Percentiles rank a stretch among this genome's conserved stretches.
These are phyloP conservation scores for Python bivittatus DNA, from an alignment of 2,113 vertebrate species.

Conservation along the genomic window DNA sequence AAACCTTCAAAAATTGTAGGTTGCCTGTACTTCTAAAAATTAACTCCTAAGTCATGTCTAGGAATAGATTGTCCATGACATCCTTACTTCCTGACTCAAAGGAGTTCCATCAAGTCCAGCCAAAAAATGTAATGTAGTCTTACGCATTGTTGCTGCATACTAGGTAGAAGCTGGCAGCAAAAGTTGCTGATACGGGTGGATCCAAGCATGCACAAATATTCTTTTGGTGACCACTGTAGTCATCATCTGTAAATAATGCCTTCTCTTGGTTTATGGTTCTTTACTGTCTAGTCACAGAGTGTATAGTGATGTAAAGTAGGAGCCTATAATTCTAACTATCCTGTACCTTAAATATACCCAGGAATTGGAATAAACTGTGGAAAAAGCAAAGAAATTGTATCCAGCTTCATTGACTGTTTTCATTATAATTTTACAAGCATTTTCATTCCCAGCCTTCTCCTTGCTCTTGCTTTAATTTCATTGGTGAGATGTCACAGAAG, in stretches of 20 bases:
- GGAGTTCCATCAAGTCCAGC: background rate
- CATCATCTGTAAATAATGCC: background rate
- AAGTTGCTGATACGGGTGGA: too few relatives aligned
- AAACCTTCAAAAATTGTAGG: background rate
- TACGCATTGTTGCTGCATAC: background rate
- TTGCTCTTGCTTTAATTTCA: conserved; percentile 21
- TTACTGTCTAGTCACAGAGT: background rate
- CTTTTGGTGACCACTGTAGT: too few relatives aligned
- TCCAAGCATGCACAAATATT: too few relatives aligned
- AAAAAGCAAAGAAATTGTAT: background rate
- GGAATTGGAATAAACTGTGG: background rate
- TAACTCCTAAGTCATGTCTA: background rate
- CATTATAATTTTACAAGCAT: conserved; percentile 34
- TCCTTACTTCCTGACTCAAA: background rate
- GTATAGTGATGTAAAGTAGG: background rate
- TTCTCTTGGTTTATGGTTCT: background rate
- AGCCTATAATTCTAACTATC: background rate
- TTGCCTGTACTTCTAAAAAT: background rate
- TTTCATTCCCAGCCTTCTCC: conserved; percentile 9
- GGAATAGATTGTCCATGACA: background rate
- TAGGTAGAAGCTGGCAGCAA: too few relatives aligned
- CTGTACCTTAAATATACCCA: background rate
- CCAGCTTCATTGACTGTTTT: conserved; percentile 12
- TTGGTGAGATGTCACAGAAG: conserved; percentile 4
- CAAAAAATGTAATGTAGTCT: background rate